Conservation (phyloP, 1,140 invertebrate species). For the Trachymyrmex septentrionalis region DNA sequence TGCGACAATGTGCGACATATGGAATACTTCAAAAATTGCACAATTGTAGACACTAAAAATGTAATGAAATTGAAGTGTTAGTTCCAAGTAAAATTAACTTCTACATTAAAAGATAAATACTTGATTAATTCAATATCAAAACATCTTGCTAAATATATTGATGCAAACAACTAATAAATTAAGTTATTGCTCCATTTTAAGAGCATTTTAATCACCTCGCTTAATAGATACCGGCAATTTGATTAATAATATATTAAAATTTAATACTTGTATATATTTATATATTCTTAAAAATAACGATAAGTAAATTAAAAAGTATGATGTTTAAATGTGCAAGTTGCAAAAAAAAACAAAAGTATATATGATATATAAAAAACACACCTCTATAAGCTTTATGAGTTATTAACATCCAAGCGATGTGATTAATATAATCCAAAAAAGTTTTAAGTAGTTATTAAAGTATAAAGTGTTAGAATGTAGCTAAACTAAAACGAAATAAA, state of each 20-base stretch:
- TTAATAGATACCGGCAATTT: not conserved
- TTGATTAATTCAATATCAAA: slow-evolving; percentile 12
- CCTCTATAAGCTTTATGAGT: not conserved
- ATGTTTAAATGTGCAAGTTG: not conserved
- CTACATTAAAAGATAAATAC: not conserved
- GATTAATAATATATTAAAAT: not conserved
- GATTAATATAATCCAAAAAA: not conserved
- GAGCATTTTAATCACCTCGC: not conserved
- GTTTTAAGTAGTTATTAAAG: not conserved
- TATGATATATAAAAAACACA: not conserved
- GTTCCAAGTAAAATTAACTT: slow-evolving; percentile 20
- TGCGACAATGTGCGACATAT: slow-evolving; percentile 43
- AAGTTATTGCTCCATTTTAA: not conserved
- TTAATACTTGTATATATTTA: not conserved
- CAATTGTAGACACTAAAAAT: not conserved
- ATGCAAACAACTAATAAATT: not conserved
- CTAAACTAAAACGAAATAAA: not conserved
- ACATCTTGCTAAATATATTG: not conserved
- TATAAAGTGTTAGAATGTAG: not conserved
- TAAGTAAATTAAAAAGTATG: not conserved
- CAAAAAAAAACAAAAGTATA: not conserved
- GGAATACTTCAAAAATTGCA: slow-evolving; percentile 26
- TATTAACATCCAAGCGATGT: not conserved
- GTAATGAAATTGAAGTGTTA: not conserved
- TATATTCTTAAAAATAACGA: not conserved